A percentile compares a stretch with the other conserved stretches of the same genome.
Conservation (phyloP, 2,888 invertebrate genomes). For the Zygaena filipendulae region DNA sequence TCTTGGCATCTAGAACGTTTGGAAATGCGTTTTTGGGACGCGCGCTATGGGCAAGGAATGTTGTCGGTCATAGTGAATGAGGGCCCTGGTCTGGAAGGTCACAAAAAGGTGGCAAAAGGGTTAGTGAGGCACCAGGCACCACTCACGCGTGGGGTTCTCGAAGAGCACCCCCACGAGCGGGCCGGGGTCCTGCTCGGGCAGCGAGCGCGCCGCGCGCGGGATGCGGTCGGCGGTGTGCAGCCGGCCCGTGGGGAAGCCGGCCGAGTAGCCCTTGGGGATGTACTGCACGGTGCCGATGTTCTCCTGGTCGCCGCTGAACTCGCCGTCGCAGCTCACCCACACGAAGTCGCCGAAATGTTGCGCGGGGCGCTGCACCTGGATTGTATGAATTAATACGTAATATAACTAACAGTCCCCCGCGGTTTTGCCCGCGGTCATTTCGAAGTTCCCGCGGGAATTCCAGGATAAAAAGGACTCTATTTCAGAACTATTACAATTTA, state of each 20-base stretch:
- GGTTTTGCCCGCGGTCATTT: no score
- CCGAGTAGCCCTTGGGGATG: constrained; percentile 70
- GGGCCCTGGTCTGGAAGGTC: no score
- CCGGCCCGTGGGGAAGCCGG: constrained; percentile 55
- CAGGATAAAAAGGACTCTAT: not conserved
- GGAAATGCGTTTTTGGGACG: no score
- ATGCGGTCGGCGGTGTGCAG: constrained; percentile 53
- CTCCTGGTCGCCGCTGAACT: constrained; percentile 80
- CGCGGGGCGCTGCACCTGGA: constrained; percentile 37
- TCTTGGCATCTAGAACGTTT: no score
- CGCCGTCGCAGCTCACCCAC: constrained; percentile 87
- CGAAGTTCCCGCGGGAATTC: no score
- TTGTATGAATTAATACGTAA: no score
- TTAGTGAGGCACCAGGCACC: no score
- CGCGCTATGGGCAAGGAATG: no score
- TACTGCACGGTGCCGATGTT: constrained; percentile 78
- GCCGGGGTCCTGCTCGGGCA: constrained; percentile 41
- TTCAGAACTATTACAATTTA: no score
- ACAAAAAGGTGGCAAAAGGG: no score
- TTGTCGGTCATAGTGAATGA: no score
- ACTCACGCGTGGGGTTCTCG: constrained; percentile 51
- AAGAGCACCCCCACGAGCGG: constrained; percentile 48
- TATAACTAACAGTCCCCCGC: no score
- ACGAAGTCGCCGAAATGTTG: constrained; percentile 68
- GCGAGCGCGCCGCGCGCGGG: constrained; percentile 32